phyloP scores from a whole-genome alignment of 1,140 invertebrate species.

The Bombus sylvicola region DNA sequence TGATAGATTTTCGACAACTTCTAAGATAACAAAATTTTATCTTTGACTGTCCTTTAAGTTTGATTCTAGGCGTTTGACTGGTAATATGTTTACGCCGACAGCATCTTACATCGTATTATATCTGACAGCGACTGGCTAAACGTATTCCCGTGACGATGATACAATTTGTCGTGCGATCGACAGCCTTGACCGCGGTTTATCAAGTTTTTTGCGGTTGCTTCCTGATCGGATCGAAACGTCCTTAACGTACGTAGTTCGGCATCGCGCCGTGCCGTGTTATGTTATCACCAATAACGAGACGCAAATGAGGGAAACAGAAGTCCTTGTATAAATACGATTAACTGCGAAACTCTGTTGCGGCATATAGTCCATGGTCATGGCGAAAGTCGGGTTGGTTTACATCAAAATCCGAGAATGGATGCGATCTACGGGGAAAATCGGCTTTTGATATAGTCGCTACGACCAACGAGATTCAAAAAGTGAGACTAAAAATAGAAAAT shows the following conservation, averaged over 20 bases:
- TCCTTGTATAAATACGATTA: conserved; percentile 36
- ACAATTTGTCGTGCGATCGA: neutral
- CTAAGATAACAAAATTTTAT: neutral
- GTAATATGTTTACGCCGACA: neutral
- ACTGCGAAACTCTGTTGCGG: neutral
- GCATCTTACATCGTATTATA: neutral
- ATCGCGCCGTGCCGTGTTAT: neutral
- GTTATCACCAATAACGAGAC: conserved; percentile 34
- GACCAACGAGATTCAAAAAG: neutral
- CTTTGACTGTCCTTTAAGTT: no score
- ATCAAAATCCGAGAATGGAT: neutral
- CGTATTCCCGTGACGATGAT: neutral
- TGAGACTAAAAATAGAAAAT: neutral
- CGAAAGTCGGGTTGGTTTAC: neutral
- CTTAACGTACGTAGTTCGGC: neutral
- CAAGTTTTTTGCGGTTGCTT: conserved; percentile 7
- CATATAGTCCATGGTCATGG: conserved; percentile 47
- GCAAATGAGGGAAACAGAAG: conserved; percentile 41
- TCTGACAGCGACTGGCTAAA: neutral
- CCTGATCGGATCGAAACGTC: conserved; percentile 33
- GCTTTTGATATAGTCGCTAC: neutral
- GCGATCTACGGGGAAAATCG: neutral
- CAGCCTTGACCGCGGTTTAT: conserved; percentile 41
- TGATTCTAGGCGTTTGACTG: neutral
- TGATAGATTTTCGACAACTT: no score